phyloP scores from a whole-genome alignment of 2,113 vertebrate genomes.

The Xiphias gladius region DNA sequence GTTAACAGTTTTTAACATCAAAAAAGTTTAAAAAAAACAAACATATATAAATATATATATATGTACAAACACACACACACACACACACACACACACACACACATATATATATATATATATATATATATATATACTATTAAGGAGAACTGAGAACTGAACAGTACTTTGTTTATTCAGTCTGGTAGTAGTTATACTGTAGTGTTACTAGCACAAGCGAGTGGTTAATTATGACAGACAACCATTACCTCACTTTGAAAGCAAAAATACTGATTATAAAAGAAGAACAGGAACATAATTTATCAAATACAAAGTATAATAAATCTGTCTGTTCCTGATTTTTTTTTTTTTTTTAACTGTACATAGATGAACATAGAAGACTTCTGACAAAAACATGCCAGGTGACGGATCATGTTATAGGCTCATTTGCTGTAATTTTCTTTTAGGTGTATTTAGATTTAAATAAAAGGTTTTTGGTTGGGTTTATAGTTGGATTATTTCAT shows the following conservation, averaged over 20 bases:
- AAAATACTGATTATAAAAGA: neutral
- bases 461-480: neutral
- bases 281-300: no score
- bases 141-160: neutral
- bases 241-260: neutral
- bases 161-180: neutral
- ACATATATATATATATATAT: no score
- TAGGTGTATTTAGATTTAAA: neutral
- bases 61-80: no score
- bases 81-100: no score
- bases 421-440: neutral
- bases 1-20: neutral
- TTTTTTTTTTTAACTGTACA: no score
- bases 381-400: neutral
- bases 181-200: neutral
- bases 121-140: neutral
- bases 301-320: no score
- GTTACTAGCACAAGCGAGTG: neutral
- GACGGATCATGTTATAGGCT: neutral
- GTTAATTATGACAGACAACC: neutral
- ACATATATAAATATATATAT: no score
- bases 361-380: neutral
- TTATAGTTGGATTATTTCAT: neutral
- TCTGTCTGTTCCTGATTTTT: no score
- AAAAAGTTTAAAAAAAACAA: neutral